Evolutionary conservation across 2,888 invertebrate genomes (phyloP).

Genomic region (Eristalis pertinax): DNA sequence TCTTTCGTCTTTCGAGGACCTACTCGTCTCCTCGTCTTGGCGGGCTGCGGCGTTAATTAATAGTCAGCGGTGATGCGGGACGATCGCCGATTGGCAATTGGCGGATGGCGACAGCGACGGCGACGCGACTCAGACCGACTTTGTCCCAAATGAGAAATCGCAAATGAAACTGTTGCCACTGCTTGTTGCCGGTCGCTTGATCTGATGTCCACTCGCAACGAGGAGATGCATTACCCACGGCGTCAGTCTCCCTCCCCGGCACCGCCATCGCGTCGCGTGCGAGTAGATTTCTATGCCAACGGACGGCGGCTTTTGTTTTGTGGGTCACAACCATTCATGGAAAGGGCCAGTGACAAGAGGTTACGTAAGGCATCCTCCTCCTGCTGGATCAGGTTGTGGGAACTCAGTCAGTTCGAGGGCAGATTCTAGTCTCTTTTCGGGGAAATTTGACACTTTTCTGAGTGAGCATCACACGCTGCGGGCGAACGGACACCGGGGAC

Average conservation of each 20-base stretch:
- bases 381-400: too few species aligned
- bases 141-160: slow-evolving; percentile 67
- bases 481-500: too few species aligned
- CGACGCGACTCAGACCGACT: slow-evolving; percentile 11
- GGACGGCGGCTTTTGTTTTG: slow-evolving; percentile 34
- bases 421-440: too few species aligned
- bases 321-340: slow-evolving; percentile 57
- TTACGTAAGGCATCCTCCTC: background rate
- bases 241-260: background rate
- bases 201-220: slow-evolving; percentile 59
- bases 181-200: slow-evolving; percentile 34
- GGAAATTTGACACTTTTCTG: too few species aligned
- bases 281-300: slow-evolving; percentile 49
- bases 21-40: slow-evolving; percentile 10
- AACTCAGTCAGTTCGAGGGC: too few species aligned
- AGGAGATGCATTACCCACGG: slow-evolving; percentile 28
- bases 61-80: slow-evolving; percentile 11
- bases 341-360: slow-evolving; percentile 33
- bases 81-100: background rate
- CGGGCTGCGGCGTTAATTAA: slow-evolving; percentile 58
- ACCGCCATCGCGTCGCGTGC: background rate
- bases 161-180: slow-evolving; percentile 68
- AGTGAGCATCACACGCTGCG: too few species aligned
- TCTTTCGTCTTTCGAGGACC: slow-evolving; percentile 16
- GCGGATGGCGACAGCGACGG: background rate